Percentiles rank a stretch among this genome's conserved stretches.
These are phyloP conservation scores for Diuraphis noxia DNA, from an alignment of 1,140 invertebrate genomes.

Conservation along the genomic window DNA sequence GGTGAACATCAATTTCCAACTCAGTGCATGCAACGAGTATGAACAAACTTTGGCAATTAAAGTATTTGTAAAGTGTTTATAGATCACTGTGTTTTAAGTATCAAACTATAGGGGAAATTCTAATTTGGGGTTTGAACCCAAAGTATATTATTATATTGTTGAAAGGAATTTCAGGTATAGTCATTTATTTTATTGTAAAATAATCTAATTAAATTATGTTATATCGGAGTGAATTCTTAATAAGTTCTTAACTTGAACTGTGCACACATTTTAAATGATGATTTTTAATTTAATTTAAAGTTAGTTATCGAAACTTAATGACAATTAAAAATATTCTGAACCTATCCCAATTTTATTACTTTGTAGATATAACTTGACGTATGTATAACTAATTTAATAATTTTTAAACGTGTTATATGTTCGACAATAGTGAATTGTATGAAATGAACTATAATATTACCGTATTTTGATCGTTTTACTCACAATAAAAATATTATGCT, in stretches of 20 bases:
- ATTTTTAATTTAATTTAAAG: not conserved
- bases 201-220: not conserved
- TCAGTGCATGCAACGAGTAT: not conserved
- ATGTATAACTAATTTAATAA: not conserved
- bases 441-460: not conserved
- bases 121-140: not conserved
- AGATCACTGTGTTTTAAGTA: conserved; percentile 18
- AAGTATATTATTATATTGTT: not conserved
- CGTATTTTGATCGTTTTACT: not conserved
- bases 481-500: not conserved
- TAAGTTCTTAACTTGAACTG: not conserved
- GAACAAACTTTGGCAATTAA: conserved; percentile 21
- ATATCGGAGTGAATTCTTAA: not conserved
- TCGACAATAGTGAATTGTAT: not conserved
- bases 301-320: not conserved
- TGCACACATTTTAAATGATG: not conserved
- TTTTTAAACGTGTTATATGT: not conserved
- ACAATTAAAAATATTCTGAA: not conserved
- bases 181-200: conserved; percentile 15
- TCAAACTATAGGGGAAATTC: not conserved
- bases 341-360: not conserved
- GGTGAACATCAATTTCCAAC: conserved; percentile 1
- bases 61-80: conserved; percentile 18
- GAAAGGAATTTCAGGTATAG: conserved; percentile 15
- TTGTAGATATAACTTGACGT: not conserved